Evolutionary conservation across 2,888 invertebrate species (phyloP), one percentile per base, ranked within the genome.

Genomic region (Ariolimax columbianus): DNA sequence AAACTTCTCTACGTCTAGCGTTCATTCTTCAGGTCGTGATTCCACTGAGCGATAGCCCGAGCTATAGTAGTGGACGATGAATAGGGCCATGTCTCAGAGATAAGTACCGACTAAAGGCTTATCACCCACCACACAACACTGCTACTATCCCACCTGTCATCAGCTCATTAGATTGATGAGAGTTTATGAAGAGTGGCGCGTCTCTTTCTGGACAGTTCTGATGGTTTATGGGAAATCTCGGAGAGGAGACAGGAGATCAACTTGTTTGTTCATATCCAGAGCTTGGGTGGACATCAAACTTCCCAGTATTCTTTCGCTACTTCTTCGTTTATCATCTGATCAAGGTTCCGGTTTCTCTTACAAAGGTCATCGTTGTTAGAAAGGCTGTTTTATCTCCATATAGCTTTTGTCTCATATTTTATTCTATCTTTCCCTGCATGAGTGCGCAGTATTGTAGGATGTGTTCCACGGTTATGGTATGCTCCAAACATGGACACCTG

Each of bases 171-270:
- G 9, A 33, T 82, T 73, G 73, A 82, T 72, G 40, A 73, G 82
- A 59, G 26, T 72, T 82, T 73, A 82, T 73, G 72, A 59, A 30
- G 17, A 17, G 59, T 73, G 38, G 9, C 40, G 55, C 38, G 36
- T 55, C 51, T 38, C 55, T 68, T 4, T 14, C 55, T 14, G 63
- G 63, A 63, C 3, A 17, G 14, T 17, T 6, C 30, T n/a, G 30
- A 3, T 80, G 70, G 1, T 80, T 80, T 70, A 80, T 70, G 80
- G 51, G 70, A 43, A n/a, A n/a, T 30, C 30, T n/a, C 70, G 19
- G 26, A 70, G 38, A 36, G 6, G 36, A 36, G 80, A n/a, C 70
- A 68, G 30, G n/a, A 63, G 40, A 66, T 9, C 79, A 47, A n/a
- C 38, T 80, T 68, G 30, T 68, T 70, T 80, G 51, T 36, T 11